phyloP scores from a whole-genome alignment of 30 jellyfish, hydroid and myxozoan species.

The Cassiopea xamachana region DNA sequence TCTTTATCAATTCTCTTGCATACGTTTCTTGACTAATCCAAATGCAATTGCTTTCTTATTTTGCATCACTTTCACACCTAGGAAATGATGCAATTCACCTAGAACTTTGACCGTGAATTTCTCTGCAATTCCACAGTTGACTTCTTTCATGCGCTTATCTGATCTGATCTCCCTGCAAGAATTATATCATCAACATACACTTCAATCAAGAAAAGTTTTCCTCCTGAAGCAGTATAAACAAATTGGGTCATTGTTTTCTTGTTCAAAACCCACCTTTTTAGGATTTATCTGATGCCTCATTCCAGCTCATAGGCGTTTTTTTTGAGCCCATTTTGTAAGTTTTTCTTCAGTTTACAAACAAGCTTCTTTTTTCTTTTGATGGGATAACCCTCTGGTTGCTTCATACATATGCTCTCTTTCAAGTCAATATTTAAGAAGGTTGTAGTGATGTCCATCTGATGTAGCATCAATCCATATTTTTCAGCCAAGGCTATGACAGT shows the following conservation, averaged over 20 bases:
- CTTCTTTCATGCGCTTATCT: no score
- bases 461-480: background rate
- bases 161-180: no score
- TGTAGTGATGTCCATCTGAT: background rate
- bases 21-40: no score
- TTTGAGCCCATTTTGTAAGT: background rate
- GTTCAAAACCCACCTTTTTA: constrained; percentile 25
- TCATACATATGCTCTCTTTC: constrained; percentile 39
- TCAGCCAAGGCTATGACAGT: constrained; percentile 59
- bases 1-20: no score
- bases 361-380: constrained; percentile 13
- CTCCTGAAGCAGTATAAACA: background rate
- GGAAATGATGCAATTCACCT: no score
- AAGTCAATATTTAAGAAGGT: constrained; percentile 4
- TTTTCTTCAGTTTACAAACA: constrained; percentile 7
- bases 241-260: constrained; percentile 30
- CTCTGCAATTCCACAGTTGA: no score
- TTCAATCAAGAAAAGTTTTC: no score
- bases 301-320: constrained; percentile 30
- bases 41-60: no score
- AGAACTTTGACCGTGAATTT: no score
- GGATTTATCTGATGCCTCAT: constrained; percentile 35
- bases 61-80: no score
- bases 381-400: constrained; percentile 75
- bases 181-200: no score